Evolutionary conservation across 2,113 vertebrate species (phyloP).

Genomic region (Ceyx margarethae): DNA sequence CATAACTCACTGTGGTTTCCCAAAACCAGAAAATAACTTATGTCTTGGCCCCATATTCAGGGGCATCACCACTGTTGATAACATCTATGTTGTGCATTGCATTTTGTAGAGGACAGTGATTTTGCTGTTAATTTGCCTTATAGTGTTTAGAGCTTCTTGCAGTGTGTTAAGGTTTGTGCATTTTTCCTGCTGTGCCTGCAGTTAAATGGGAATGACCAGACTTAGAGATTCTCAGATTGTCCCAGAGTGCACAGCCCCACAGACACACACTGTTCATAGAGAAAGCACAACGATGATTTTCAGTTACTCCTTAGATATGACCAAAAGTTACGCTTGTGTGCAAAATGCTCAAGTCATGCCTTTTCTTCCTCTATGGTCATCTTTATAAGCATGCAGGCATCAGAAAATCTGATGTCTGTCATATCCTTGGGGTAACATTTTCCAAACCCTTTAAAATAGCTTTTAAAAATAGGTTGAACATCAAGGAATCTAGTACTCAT

Average conservation of each 20-base stretch:
- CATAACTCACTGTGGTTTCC: not conserved
- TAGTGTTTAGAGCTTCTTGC: not conserved
- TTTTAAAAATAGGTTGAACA: not conserved
- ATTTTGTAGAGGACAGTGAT: not conserved
- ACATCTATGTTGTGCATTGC: no score
- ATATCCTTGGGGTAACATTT: not conserved
- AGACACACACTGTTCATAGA: fast-evolving
- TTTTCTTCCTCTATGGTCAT: not conserved
- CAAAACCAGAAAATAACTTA: not conserved
- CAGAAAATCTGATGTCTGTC: not conserved
- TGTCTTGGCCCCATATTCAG: not conserved
- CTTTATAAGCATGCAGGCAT: not conserved
- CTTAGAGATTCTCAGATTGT: not conserved
- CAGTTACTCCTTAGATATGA: not conserved
- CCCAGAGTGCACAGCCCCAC: not conserved
- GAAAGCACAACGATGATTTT: not conserved
- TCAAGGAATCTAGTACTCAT: not conserved
- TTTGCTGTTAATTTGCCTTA: not conserved
- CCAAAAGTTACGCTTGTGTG: not conserved
- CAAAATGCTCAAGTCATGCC: not conserved
- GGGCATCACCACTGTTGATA: not conserved
- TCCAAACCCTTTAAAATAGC: not conserved
- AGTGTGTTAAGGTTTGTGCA: not conserved
- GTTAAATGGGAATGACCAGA: not conserved
- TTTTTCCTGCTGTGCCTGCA: not conserved